A percentile compares a stretch with the other conserved stretches of the same genome.
phyloP scores from a whole-genome alignment of 2,888 invertebrate species.

The Sthenelais limicola region DNA sequence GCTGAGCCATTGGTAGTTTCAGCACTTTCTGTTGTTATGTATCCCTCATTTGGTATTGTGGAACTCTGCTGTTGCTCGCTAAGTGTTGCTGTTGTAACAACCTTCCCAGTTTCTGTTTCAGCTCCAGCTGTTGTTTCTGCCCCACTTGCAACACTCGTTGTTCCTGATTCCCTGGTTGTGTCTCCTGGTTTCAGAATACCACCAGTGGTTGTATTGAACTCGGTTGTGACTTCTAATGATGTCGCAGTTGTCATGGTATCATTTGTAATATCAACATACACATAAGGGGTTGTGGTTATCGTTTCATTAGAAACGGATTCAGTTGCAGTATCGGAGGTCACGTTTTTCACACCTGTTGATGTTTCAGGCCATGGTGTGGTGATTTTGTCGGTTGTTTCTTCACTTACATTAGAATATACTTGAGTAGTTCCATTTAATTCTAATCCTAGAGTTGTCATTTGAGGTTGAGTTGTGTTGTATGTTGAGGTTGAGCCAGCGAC shows the following conservation, averaged over 20 bases:
- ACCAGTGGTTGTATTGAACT: background rate
- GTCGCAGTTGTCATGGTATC: background rate
- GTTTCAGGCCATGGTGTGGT: background rate
- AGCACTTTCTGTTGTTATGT: no score
- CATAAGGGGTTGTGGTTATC: no score
- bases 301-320: background rate
- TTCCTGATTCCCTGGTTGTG: background rate
- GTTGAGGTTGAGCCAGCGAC: no score
- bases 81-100: no score
- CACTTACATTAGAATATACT: background rate
- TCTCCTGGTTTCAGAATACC: background rate
- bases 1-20: no score
- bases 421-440: background rate
- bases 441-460: no score
- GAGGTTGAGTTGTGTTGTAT: no score
- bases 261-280: background rate
- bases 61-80: no score
- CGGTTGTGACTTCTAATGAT: background rate
- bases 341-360: background rate
- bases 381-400: slow-evolving; percentile 4
- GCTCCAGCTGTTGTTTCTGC: background rate
- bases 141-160: background rate
- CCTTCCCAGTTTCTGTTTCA: background rate
- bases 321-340: no score
- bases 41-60: no score